phyloP scores from a whole-genome alignment of 2,113 vertebrate species.

The Ailurus styani region DNA sequence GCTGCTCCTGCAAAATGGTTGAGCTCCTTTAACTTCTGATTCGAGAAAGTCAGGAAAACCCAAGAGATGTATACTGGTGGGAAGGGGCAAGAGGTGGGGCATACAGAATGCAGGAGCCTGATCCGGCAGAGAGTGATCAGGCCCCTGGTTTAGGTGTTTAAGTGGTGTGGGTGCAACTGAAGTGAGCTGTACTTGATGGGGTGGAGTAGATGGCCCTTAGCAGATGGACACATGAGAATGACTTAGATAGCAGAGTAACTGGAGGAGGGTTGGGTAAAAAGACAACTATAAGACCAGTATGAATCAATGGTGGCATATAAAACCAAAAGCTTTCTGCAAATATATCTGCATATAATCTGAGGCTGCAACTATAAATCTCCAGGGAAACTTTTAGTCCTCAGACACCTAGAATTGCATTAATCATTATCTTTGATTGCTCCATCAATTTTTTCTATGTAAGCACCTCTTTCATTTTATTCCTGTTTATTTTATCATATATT shows the following conservation, averaged over 20 bases:
- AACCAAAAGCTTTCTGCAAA: background rate
- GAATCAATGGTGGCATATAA: background rate
- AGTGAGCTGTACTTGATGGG: background rate
- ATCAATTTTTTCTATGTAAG: background rate
- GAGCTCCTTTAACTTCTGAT: background rate
- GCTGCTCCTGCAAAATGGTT: background rate
- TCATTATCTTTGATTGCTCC: background rate
- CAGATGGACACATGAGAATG: background rate
- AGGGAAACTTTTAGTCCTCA: background rate
- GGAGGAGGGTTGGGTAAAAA: background rate
- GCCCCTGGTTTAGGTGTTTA: background rate
- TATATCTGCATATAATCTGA: background rate
- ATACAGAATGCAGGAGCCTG: background rate
- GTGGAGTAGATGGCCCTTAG: background rate
- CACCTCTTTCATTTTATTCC: background rate
- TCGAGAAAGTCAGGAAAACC: background rate
- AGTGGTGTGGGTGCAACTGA: accelerated
- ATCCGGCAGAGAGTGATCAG: background rate
- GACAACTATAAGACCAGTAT: background rate
- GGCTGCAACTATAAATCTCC: background rate
- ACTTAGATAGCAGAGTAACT: background rate
- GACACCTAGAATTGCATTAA: background rate
- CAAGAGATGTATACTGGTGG: background rate
- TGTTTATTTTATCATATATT: background rate
- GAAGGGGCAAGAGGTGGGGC: background rate